Evolutionary conservation across 2,888 invertebrate species (phyloP).

Genomic region (Melinaea marsaeus): DNA sequence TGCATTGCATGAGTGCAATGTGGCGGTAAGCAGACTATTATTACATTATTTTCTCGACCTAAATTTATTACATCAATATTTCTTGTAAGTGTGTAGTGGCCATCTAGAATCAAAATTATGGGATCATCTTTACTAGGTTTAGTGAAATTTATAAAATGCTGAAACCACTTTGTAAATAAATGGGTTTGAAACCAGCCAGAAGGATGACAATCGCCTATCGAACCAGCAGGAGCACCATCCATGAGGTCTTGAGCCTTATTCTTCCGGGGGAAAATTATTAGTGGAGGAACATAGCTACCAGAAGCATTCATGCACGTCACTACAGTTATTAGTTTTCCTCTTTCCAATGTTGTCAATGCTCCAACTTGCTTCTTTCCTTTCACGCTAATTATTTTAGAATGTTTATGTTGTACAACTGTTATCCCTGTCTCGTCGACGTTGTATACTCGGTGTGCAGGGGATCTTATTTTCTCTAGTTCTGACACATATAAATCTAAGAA

Average conservation of each 20-base stretch:
- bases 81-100: no score
- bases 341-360: conserved; percentile 17
- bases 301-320: conserved; percentile 6
- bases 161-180: conserved; percentile 30
- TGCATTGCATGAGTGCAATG: no score
- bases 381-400: neutral
- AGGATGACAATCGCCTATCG: conserved; percentile 16
- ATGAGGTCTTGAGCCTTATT: conserved; percentile 3
- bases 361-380: conserved; percentile 30
- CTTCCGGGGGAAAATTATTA: conserved; percentile 13
- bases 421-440: conserved; percentile 11
- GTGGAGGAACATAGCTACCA: conserved; percentile 7
- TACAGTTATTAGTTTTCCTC: neutral
- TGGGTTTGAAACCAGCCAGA: conserved; percentile 30
- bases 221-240: conserved; percentile 5
- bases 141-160: conserved; percentile 24
- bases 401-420: conserved; percentile 8
- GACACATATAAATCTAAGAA: conserved; percentile 7
- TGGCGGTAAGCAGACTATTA: no score
- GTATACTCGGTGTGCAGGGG: neutral
- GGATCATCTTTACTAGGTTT: conserved; percentile 25
- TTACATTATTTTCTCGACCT: conserved; percentile 17
- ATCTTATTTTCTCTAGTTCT: conserved; percentile 7
- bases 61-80: conserved; percentile 18
- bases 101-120: no score